Conservation (phyloP, 2,797 vertebrate species). For the Falco columbarius region DNA sequence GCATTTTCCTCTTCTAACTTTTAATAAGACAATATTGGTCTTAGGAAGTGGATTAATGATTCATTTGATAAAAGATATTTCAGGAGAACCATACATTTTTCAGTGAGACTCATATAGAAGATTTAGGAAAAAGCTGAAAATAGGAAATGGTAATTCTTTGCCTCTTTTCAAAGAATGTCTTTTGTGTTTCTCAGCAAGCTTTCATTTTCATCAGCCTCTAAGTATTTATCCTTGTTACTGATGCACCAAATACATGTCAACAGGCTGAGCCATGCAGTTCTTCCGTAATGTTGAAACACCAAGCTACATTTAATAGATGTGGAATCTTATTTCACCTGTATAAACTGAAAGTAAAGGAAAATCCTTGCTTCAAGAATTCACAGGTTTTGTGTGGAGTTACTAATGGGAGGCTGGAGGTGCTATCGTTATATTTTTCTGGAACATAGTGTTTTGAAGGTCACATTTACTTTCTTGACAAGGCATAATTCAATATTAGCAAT, state of each 20-base stretch:
- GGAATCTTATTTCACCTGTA: neutral
- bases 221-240: neutral
- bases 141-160: neutral
- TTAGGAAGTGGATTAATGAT: neutral
- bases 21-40: neutral
- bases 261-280: neutral
- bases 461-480: neutral
- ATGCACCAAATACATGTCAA: neutral
- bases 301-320: neutral
- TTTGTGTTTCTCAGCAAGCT: neutral
- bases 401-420: neutral
- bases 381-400: neutral
- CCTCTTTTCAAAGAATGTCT: neutral
- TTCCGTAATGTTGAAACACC: neutral
- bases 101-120: neutral
- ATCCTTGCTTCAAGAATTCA: neutral
- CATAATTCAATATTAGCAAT: neutral
- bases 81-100: neutral
- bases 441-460: neutral
- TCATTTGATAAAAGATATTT: neutral
- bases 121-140: neutral
- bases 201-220: neutral
- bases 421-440: neutral
- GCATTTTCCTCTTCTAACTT: neutral
- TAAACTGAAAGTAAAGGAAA: neutral